These are phyloP conservation scores for Cavia aperea DNA, from an alignment of 2,113 vertebrate genomes.

Conservation along the genomic window DNA sequence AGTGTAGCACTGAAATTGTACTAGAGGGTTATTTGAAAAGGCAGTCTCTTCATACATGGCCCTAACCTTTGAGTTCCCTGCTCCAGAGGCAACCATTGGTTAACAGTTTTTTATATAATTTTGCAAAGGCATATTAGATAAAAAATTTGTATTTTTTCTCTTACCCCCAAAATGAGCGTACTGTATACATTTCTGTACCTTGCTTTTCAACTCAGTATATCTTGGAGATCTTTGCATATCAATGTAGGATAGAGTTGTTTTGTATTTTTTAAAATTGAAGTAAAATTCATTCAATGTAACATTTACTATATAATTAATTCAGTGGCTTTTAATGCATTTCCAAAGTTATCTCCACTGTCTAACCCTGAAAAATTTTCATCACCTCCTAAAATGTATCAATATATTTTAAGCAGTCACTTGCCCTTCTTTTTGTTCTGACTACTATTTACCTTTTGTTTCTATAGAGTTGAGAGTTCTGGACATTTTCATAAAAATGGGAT, in stretches of 20 bases:
- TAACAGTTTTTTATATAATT: not conserved
- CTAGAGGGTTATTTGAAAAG: conserved; percentile 8
- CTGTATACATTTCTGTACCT: not conserved
- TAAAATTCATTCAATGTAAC: not conserved
- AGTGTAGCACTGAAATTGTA: not conserved
- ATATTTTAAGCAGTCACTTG: not conserved
- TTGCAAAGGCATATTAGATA: not conserved
- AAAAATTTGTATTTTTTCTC: not conserved
- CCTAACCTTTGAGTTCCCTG: not conserved
- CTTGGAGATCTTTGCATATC: not conserved
- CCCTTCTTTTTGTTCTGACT: not conserved
- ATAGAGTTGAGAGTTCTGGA: not conserved
- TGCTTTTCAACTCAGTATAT: not conserved
- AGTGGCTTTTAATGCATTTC: not conserved
- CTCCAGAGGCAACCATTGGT: not conserved
- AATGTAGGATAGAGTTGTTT: not conserved
- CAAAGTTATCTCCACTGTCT: not conserved
- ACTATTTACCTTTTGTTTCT: not conserved
- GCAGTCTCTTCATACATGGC: not conserved
- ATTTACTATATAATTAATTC: not conserved
- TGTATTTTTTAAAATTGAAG: not conserved
- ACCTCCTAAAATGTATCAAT: not conserved
- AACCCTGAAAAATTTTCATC: not conserved
- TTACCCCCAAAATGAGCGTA: not conserved
- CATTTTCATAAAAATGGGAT: not conserved